A percentile compares a stretch with the other conserved stretches of the same genome.
These are phyloP conservation scores for Oostethus manadensis DNA, from an alignment of 2,113 vertebrate genomes.

Conservation along the genomic window DNA sequence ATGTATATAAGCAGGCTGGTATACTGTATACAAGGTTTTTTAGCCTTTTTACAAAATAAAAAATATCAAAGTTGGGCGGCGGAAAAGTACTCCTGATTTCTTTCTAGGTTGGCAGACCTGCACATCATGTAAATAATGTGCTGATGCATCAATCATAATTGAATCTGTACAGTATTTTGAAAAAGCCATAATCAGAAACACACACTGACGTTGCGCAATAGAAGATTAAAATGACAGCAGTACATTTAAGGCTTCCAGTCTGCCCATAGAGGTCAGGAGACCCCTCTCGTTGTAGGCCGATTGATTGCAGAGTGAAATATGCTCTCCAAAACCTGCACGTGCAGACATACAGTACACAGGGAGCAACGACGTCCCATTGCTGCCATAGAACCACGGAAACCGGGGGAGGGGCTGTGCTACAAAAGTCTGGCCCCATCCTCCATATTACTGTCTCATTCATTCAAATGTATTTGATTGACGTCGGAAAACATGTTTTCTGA, in stretches of 20 bases:
- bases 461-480: background rate
- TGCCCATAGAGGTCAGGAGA: background rate
- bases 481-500: background rate
- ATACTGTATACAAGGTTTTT: too few relatives aligned
- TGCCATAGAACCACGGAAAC: conserved; percentile 27
- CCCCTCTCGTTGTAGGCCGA: background rate
- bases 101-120: too few relatives aligned
- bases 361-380: conserved; percentile 35
- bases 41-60: too few relatives aligned
- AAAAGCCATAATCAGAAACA: background rate
- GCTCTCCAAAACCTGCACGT: background rate
- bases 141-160: too few relatives aligned
- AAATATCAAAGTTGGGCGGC: too few relatives aligned
- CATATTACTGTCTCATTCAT: background rate
- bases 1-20: too few relatives aligned
- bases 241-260: background rate
- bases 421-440: conserved; percentile 18
- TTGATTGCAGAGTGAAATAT: background rate
- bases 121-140: conserved; percentile 1
- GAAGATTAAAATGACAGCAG: background rate
- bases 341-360: conserved; percentile 1
- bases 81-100: too few relatives aligned
- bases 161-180: background rate
- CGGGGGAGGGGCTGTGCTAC: conserved; percentile 35
- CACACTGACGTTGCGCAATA: background rate